Evolutionary conservation across 1,140 invertebrate species (phyloP).

Genomic region (Hesperophylax magnus): DNA sequence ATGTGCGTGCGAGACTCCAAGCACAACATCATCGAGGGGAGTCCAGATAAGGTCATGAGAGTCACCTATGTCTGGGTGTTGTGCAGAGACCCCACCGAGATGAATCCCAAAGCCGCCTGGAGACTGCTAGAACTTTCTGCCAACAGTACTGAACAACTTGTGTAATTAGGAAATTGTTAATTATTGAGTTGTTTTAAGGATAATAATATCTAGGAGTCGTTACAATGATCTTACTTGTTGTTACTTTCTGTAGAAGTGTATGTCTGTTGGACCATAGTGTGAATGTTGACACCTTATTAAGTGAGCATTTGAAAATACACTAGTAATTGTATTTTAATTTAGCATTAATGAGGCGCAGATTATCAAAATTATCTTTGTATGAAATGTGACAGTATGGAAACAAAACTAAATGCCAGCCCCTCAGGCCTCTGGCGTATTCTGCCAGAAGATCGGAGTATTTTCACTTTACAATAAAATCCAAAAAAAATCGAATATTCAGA

Average conservation of each 20-base stretch:
- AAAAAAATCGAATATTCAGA: too few relatives aligned
- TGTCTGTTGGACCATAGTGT: not conserved
- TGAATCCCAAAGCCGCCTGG: constrained; percentile 97
- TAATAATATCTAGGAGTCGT: not conserved
- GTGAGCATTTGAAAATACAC: not conserved
- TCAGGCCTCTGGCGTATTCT: too few relatives aligned
- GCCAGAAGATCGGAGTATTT: too few relatives aligned
- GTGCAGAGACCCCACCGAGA: constrained; percentile 93
- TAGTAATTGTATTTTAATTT: not conserved
- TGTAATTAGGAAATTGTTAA: constrained; percentile 71
- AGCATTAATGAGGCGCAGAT: too few relatives aligned
- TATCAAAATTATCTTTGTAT: too few relatives aligned
- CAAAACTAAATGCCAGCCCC: too few relatives aligned
- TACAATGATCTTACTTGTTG: not conserved
- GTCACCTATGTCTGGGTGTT: constrained; percentile 98
- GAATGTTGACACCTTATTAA: constrained; percentile 9
- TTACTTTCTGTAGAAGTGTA: not conserved
- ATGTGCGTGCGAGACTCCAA: constrained; percentile 89
- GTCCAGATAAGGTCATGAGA: constrained; percentile 95
- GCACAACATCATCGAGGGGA: constrained; percentile 93
- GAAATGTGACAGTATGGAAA: too few relatives aligned
- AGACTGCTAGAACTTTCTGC: constrained; percentile 93
- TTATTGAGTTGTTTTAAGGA: constrained; percentile 52
- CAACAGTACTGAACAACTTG: constrained; percentile 90
- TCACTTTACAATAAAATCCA: too few relatives aligned